phyloP scores from a whole-genome alignment of 2,113 vertebrate species.

The Saguinus imperator region DNA sequence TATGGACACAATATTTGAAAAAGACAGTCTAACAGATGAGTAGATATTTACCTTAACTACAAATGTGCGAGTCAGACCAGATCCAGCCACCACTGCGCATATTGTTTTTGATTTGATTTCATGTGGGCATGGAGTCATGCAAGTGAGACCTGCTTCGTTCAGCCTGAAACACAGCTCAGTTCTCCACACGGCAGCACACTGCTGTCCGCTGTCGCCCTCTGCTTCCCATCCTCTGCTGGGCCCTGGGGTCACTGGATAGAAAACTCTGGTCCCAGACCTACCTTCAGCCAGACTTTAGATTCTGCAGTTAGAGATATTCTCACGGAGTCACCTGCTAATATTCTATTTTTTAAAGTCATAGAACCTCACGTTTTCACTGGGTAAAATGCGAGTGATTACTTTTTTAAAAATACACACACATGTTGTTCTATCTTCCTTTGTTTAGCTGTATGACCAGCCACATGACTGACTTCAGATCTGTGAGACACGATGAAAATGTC shows the following conservation, averaged over 20 bases:
- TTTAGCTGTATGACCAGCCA: not conserved
- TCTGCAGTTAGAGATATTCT: not conserved
- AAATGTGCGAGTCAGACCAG: accelerated
- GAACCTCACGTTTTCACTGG: not conserved
- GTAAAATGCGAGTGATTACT: too few relatives aligned
- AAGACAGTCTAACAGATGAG: not conserved
- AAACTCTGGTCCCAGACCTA: not conserved
- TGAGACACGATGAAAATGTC: not conserved
- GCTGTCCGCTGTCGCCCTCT: accelerated
- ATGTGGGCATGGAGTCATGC: not conserved
- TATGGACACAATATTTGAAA: not conserved
- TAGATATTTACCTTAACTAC: not conserved
- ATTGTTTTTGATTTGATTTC: not conserved
- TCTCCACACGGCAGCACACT: not conserved
- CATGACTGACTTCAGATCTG: not conserved
- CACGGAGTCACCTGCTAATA: too few relatives aligned
- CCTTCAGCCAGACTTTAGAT: not conserved
- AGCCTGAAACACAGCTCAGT: not conserved
- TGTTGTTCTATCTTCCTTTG: not conserved
- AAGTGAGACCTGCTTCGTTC: not conserved
- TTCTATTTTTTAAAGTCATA: not conserved
- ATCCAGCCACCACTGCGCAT: not conserved
- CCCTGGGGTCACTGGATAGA: not conserved
- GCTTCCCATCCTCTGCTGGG: not conserved
- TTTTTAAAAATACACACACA: accelerated